phyloP scores from a whole-genome alignment of 2,888 invertebrate genomes.

The Apamea anceps region DNA sequence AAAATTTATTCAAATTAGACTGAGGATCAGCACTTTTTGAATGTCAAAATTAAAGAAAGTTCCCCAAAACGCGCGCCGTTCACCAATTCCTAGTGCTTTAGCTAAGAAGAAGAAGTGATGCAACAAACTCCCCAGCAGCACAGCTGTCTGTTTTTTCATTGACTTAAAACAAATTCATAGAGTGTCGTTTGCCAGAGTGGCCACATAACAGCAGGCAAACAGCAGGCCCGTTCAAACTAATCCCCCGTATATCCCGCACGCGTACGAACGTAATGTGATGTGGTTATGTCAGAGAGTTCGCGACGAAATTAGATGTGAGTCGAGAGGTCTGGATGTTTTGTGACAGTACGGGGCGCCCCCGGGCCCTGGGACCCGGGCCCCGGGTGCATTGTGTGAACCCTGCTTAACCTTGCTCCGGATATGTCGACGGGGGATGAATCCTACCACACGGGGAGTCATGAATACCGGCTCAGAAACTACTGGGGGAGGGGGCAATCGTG shows the following conservation, averaged over 20 bases:
- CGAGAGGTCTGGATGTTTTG: slow-evolving; percentile 59
- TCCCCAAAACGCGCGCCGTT: neutral
- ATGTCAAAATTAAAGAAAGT: neutral
- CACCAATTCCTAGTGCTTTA: neutral
- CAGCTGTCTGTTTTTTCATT: neutral
- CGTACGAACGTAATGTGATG: slow-evolving; percentile 65
- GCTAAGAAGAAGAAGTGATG: neutral
- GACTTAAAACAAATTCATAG: neutral
- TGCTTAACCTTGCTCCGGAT: slow-evolving; percentile 57
- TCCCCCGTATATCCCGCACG: slow-evolving; percentile 30
- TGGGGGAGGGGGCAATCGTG: slow-evolving; percentile 20
- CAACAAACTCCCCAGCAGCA: neutral
- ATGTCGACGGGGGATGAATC: slow-evolving; percentile 40
- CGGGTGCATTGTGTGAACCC: slow-evolving; percentile 55
- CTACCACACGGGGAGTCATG: slow-evolving; percentile 20
- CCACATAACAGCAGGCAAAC: neutral
- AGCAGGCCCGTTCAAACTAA: slow-evolving; percentile 1
- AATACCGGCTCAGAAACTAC: slow-evolving; percentile 41
- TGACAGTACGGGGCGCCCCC: slow-evolving; percentile 43
- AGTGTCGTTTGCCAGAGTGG: neutral
- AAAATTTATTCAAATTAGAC: neutral
- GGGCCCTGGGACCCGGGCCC: slow-evolving; percentile 3
- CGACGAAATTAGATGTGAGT: slow-evolving; percentile 68
- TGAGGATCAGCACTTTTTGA: neutral
- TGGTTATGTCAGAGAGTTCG: slow-evolving; percentile 67